Percentiles rank a stretch among this genome's conserved stretches.
These are phyloP conservation scores for Melinopterus prodromus DNA, from an alignment of 2,888 invertebrate species.

Conservation along the genomic window DNA sequence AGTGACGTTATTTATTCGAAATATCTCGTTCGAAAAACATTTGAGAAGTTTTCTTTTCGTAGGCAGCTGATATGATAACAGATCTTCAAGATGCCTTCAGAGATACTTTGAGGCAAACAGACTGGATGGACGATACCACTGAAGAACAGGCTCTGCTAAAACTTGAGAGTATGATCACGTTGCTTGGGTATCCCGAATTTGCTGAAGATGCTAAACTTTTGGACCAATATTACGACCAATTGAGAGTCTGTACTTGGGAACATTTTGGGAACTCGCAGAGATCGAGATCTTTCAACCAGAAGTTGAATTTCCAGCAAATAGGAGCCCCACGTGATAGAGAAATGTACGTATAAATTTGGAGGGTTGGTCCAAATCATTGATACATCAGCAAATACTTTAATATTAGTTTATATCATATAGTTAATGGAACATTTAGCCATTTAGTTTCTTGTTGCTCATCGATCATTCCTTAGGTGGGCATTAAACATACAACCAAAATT, in stretches of 20 bases:
- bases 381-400: no score
- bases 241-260: constrained; percentile 56
- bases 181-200: constrained; percentile 55
- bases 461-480: no score
- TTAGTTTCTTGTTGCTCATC: neutral
- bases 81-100: constrained; percentile 61
- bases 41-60: constrained; percentile 14
- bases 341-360: constrained; percentile 43
- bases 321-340: constrained; percentile 48
- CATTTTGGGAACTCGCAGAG: constrained; percentile 56
- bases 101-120: constrained; percentile 58
- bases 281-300: constrained; percentile 54
- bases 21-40: constrained; percentile 4
- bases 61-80: constrained; percentile 57
- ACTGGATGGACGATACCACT: constrained; percentile 65
- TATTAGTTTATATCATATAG: no score
- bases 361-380: constrained; percentile 12
- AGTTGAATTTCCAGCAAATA: constrained; percentile 52
- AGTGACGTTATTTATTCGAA: constrained; percentile 43
- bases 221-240: constrained; percentile 55
- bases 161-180: constrained; percentile 60
- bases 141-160: constrained; percentile 61
- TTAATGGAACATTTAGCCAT: neutral
- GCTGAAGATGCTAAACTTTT: constrained; percentile 46
- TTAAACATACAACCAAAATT: neutral